Evolutionary conservation across 2,797 vertebrate genomes (phyloP), one percentile per base, ranked within the genome.

Genomic region (Megalops cyprinoides): DNA sequence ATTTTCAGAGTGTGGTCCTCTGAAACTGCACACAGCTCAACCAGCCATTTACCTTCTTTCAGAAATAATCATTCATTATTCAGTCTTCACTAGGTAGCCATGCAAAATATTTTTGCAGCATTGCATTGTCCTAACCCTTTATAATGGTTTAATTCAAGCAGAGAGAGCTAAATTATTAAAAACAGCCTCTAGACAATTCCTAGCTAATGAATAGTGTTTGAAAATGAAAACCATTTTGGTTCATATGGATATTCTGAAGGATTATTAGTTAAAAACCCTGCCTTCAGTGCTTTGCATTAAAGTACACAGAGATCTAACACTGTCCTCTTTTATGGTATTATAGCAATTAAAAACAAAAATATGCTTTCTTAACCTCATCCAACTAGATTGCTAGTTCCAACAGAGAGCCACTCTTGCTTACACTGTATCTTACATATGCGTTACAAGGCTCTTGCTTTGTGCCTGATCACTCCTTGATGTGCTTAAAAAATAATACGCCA

Each of bases 141-240:
- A 34, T 69, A 71, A 44, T 44, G 37, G 34, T 44, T 44, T 44
- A 44, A 71, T 71, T 71, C 67, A 10, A n/a, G 39, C 67, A 8
- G 67, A 71, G 67, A 39, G 18, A 8, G 8, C 42, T 71, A 42
- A 37, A 71, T 71, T 71, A 71, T 71, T 71, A 42, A 71, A n/a
- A 71, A 42, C 37, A n/a, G 67, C 67, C 67, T 71, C 67, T 42
- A 39, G 67, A 71, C 39, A 44, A 71, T 71, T 71, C 67, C 44
- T 37, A 71, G 6, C 37, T 42, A 71, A 71, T 71, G 37, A 71
- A 28, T 71, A 71, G 5, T 42, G 67, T 42, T 10, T 39, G 67
- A 71, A 71, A 71, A 71, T 71, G 18, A 42, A 71, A 42, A 71
- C 18, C 37, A 42, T 23, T 69, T 20, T 42, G 6, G 37, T 39